Conservation (phyloP, 2,113 vertebrate species). For the Cephalopterus ornatus region DNA sequence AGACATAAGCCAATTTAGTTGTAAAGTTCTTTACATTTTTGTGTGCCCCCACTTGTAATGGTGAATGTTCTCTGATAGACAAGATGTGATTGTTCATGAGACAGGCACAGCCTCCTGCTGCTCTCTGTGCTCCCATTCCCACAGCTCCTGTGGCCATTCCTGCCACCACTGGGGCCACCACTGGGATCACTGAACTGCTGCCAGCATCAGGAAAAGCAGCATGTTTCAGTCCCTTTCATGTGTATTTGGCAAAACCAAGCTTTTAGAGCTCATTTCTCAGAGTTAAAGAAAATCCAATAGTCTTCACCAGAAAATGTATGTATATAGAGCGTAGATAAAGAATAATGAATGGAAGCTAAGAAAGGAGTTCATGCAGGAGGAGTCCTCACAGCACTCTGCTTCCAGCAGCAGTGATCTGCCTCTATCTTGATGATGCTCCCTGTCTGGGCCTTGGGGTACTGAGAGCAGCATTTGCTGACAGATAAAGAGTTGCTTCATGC, state of each 20-base stretch:
- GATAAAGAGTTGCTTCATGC: neutral
- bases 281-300: neutral
- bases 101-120: neutral
- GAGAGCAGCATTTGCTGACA: neutral
- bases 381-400: neutral
- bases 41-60: neutral
- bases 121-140: neutral
- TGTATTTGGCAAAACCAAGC: neutral
- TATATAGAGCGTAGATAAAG: neutral
- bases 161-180: neutral
- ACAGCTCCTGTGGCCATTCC: neutral
- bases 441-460: neutral
- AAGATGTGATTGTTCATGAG: neutral
- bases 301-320: neutral
- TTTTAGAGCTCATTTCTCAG: neutral
- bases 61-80: rapidly evolving
- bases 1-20: neutral
- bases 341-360: neutral
- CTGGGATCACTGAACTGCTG: neutral
- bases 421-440: rapidly evolving
- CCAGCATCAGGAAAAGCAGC: neutral
- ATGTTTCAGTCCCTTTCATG: neutral
- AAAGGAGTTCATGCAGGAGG: neutral
- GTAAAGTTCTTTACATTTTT: neutral
- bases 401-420: neutral